Evolutionary conservation across 2,797 vertebrate species (phyloP), one percentile per base, ranked within the genome.

Genomic region (Takifugu ocellatus): DNA sequence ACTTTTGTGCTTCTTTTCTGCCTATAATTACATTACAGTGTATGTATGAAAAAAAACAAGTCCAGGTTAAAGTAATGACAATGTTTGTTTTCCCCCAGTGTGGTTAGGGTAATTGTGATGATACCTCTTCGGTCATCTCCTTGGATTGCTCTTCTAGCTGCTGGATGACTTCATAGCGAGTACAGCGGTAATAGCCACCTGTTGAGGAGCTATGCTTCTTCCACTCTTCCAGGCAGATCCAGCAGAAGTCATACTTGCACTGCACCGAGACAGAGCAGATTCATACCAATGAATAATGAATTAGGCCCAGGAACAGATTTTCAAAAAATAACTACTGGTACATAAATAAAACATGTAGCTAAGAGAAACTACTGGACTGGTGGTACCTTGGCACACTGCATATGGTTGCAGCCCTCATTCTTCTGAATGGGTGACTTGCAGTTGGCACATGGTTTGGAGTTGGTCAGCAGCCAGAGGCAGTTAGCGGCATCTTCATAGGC

Each of bases 181-280:
- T 98, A 61, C 97, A 99, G 75, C 97, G 93, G 76, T 99, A 99
- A 82, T 99, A 99, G 44, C 97, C 97, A 72, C 97, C 97, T 11
- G 97, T 99, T 33, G 97, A 99, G 43, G 97, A 99, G 87, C 97
- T 99, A 90, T 99, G 97, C 59, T 99, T 99, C 89, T 99, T 99
- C 97, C 97, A 99, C 74, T 99, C 97, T 88, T 99, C 97, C 84
- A 99, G 88, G 81, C 97, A 99, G 85, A 99, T 98, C 97, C 97
- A 99, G 84, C 97, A 99, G 75, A 99, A 99, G 79, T 99, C 97
- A 56, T 99, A 98, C 85, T 99, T 99, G 69, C 97, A 99, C 97
- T 99, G 82, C 25, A 59, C 5, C 24, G 7, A 56, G 44, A 52
- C 25, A 48, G 25, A 46, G 31, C 4, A 52, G 31, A n/a, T 26